phyloP scores from a whole-genome alignment of 1,140 invertebrate genomes.

The roundworm (Caenorhabditis elegans) region WBcel235 BX284605.5:9612001-9612500 shows the following conservation, averaged over 20 bases:
- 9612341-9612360: background rate
- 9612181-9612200: slow-evolving; percentile 28
- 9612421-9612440: background rate
- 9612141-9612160: slow-evolving; percentile 10
- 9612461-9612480: background rate
- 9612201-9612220: slow-evolving; percentile 25
- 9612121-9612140: slow-evolving; percentile 33
- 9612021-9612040: slow-evolving; percentile 56
- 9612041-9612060: slow-evolving; percentile 61
- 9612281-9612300: background rate
- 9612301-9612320: background rate
- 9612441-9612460: background rate
- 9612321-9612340: slow-evolving; percentile 29
- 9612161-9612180: background rate
- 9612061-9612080: slow-evolving; percentile 38
- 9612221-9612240: background rate
- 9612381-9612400: slow-evolving; percentile 24
- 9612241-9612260: slow-evolving; percentile 31
- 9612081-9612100: background rate
- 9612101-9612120: background rate
- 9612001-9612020: slow-evolving; percentile 58
- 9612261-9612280: slow-evolving; percentile 20
- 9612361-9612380: slow-evolving; percentile 18
- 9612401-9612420: background rate
- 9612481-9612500: background rate